Percentiles rank a stretch among this genome's conserved stretches.
Evolutionary conservation across 2,797 vertebrate species (phyloP).

Genomic region (Tauraco hartlaubi): DNA sequence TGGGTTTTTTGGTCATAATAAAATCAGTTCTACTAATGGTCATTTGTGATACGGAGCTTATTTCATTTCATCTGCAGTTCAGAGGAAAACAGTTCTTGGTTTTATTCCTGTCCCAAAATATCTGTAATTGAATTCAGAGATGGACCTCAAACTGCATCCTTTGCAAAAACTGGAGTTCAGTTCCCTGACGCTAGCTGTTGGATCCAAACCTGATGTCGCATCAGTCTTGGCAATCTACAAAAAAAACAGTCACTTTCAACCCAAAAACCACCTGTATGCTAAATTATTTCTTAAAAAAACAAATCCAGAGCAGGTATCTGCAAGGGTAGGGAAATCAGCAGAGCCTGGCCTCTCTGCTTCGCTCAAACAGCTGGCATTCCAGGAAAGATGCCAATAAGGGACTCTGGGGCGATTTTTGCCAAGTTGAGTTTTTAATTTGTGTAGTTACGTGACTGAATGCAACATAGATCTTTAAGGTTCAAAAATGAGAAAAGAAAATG

Average conservation of each 20-base stretch:
- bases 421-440: constrained; percentile 38
- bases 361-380: constrained; percentile 67
- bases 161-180: background rate
- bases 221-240: constrained; percentile 7
- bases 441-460: constrained; percentile 7
- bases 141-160: background rate
- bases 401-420: constrained; percentile 40
- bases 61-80: constrained; percentile 5
- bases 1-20: background rate
- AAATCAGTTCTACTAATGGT: constrained; percentile 36
- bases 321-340: constrained; percentile 20
- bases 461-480: background rate
- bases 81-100: background rate
- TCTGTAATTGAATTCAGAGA: background rate
- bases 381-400: constrained; percentile 56
- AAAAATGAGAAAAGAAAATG: constrained; percentile 10
- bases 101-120: constrained; percentile 20
- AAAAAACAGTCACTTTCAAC: background rate
- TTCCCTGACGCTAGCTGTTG: background rate
- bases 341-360: constrained; percentile 18
- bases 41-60: background rate
- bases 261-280: constrained; percentile 40
- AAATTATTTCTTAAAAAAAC: constrained; percentile 39
- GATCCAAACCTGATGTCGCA: background rate
- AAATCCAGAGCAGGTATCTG: constrained; percentile 55